Evolutionary conservation across 2,888 invertebrate genomes (phyloP), one percentile per base, ranked within the genome.

Genomic region (Chloromyia formosa): DNA sequence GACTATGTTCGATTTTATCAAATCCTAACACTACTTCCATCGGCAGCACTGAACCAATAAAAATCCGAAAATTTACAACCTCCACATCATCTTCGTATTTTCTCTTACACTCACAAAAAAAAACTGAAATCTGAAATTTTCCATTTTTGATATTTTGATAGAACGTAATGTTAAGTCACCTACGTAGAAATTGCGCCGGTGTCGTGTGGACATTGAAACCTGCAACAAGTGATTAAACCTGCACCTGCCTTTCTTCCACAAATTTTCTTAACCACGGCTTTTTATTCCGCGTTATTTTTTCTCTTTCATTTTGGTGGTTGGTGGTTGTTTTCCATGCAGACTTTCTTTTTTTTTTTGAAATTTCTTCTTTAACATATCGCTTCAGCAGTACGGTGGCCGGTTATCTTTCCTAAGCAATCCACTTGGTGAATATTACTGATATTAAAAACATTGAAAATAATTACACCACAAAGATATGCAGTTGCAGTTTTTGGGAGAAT

Each of bases 211-310:
- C 49, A 64, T n/a, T 49, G 73, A 27, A 60, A 40, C 54, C 49
- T 62, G 54, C 71, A 75, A 62, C 73, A 69, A 69, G 73, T 62
- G 69, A 61, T 2, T 58, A 53, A 40, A 22, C n/a, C n/a, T 75
- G 73, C 75, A 75, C 75, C 75, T 75, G 75, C 75, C 62, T 74
- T 73, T 75, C 75, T 61, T 75, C 69, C 73, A 75, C 27, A 72
- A 72, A 73, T 75, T 75, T 74, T 49, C 64, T 75, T 73, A 68
- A 35, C 64, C 60, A 40, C 23, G 40, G 42, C 22, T 71, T 75
- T 74, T 74, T 58, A 56, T 35, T 40, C 53, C 54, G 35, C 4
- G 3, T 58, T 56, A 56, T 16, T 56, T 35, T 56, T 45, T 16
- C 14, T 7, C 20, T 56, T 40, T 58, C 40, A 54, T 69, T 56